Base-by-base conservation (phyloP, 2,888 invertebrate species). In the Macrosoma leucophasiata region DNA sequence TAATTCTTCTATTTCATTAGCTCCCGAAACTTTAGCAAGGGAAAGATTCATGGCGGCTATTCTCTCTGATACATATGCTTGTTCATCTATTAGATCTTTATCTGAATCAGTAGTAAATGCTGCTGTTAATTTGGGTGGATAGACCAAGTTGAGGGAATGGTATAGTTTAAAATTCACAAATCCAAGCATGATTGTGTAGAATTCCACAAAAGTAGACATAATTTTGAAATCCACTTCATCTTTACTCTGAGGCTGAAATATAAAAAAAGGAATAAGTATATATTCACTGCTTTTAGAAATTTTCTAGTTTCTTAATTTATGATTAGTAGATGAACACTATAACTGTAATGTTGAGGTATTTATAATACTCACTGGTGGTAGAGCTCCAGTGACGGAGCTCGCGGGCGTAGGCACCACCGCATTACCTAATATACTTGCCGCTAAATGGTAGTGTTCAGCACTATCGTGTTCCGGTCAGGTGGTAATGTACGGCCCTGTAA, bases 121-220 rank as follows among this genome's bases (percentile, higher is more conserved):
- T 9, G 79, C 64, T 6, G 85, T 66, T 46, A 95, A 88, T 68
- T 92, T 92, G 10, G 98, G 99, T 19, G 99, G 99, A 79, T 99
- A 99, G 45, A 90, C 89, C 44, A 98, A 69, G 67, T 98, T 98
- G 12, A 97, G 79, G 8, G 90, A 88, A 62, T 95, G 90, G 68
- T 92, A 99, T 12, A 99, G 84, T 40, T 95, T 91, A 76, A 91
- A 99, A 70, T 98, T 98, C 8, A 97, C 91, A 76, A 98, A 99
- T 13, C 98, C 97, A 49, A 99, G 86, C 90, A 98, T 89, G 34
- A 94, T 91, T 13, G 91, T 91, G 74, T 99, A 98, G 79, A 99
- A 99, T 73, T 98, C 97, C 1, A 96, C 94, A 84, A 99, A 99
- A 25, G 94, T 97, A 7, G 95, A 92, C 98, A 99, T 98, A 5